These are phyloP conservation scores for Ichneumoninae sp. DNA, from an alignment of 2,888 invertebrate genomes.

Conservation along the genomic window DNA sequence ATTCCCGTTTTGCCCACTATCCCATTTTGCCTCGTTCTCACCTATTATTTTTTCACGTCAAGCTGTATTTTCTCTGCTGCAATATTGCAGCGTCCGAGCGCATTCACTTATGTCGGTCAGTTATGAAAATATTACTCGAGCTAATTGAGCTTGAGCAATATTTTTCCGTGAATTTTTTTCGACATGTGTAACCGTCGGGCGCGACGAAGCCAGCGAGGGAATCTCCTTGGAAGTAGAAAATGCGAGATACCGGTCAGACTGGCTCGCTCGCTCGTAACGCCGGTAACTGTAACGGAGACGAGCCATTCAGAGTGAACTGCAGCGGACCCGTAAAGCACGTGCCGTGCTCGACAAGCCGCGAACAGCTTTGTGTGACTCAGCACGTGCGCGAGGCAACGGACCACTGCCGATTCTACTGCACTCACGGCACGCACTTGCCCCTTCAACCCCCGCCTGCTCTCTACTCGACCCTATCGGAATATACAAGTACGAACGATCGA, in stretches of 20 bases:
- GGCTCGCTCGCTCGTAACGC: conserved; percentile 12
- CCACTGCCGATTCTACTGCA: conserved; percentile 33
- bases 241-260: conserved; percentile 54
- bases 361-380: conserved; percentile 53
- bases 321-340: conserved; percentile 51
- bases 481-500: conserved; percentile 66
- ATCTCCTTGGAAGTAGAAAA: conserved; percentile 56
- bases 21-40: too few species aligned
- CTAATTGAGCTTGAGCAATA: conserved; percentile 51
- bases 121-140: conserved; percentile 38
- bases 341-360: conserved; percentile 54
- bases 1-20: too few species aligned
- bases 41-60: not conserved
- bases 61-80: not conserved
- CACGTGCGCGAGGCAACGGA: conserved; percentile 56
- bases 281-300: not conserved
- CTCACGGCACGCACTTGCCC: conserved; percentile 56
- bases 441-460: conserved; percentile 14
- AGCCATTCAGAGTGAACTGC: conserved; percentile 16
- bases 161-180: conserved; percentile 16
- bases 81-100: not conserved
- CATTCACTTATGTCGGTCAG: conserved; percentile 4
- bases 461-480: conserved; percentile 1
- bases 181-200: conserved; percentile 6
- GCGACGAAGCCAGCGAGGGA: conserved; percentile 35